Evolutionary conservation across 2,797 vertebrate genomes (phyloP).

Genomic region (Enteromius thamalakanensis): DNA sequence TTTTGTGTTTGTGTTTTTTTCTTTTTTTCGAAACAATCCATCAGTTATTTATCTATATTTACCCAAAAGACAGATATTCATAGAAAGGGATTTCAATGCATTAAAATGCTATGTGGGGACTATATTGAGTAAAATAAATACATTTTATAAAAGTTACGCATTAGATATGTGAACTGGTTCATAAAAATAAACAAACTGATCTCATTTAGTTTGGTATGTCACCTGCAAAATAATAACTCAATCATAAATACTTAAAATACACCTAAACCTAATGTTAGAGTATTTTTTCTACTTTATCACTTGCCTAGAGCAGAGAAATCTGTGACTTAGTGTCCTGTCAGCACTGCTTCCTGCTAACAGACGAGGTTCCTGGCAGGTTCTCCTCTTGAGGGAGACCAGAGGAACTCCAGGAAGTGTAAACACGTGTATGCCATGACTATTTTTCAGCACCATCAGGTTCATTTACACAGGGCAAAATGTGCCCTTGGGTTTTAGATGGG

Average conservation of each 20-base stretch:
- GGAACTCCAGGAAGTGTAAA: slow-evolving; percentile 59
- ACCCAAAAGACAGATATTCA: background rate
- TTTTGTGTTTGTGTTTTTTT: no score
- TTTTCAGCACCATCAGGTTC: slow-evolving; percentile 56
- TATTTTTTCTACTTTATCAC: background rate
- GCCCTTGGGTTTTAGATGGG: background rate
- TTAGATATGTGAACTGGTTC: background rate
- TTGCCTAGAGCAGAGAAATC: background rate
- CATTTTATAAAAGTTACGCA: background rate
- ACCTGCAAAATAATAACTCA: background rate
- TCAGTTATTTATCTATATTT: background rate
- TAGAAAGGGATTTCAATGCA: background rate
- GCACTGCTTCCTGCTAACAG: slow-evolving; percentile 11
- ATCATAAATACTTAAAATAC: background rate
- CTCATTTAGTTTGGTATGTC: background rate
- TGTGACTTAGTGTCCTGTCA: background rate
- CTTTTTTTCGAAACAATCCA: background rate
- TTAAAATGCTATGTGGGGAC: background rate
- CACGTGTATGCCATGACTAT: slow-evolving; percentile 58
- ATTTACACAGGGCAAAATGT: background rate
- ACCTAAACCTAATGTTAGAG: background rate
- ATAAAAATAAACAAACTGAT: background rate
- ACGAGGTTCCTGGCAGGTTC: background rate
- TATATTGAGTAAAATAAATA: background rate
- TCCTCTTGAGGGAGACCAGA: slow-evolving; percentile 44